Conservation (phyloP, 2,888 invertebrate species). For the Monopis laevigella region DNA sequence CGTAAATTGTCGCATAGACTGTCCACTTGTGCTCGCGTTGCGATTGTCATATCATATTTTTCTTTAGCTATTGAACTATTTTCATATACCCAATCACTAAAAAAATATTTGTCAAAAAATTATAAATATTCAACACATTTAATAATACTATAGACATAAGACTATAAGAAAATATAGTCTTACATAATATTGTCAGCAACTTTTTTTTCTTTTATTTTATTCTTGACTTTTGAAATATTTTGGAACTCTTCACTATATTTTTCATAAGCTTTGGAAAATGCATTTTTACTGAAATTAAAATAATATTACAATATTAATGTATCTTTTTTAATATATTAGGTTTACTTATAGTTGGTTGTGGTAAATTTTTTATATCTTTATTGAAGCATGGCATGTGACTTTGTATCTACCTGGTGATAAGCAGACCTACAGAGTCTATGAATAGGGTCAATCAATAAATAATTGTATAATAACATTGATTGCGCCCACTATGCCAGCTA, state of each 20-base stretch:
- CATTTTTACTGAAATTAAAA: conserved; percentile 28
- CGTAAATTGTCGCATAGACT: conserved; percentile 70
- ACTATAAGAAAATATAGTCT: conserved; percentile 21
- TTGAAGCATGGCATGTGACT: no score
- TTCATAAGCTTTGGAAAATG: conserved; percentile 40
- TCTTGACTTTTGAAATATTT: conserved; percentile 38
- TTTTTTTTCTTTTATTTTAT: conserved; percentile 46
- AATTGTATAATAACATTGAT: no score
- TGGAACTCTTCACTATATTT: conserved; percentile 44
- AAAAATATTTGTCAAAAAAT: conserved; percentile 19
- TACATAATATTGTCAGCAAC: conserved; percentile 45
- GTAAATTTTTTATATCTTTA: no score
- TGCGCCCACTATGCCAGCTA: no score
- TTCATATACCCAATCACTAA: conserved; percentile 76
- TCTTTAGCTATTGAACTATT: conserved; percentile 74
- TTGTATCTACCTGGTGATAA: no score
- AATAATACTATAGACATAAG: no score
- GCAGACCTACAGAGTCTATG: no score
- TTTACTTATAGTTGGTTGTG: no score
- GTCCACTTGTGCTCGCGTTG: conserved; percentile 79
- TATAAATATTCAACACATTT: neutral
- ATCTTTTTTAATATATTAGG: neutral
- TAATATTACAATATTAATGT: conserved; percentile 3
- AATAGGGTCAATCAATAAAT: no score
- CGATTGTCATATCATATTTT: conserved; percentile 71